These are phyloP conservation scores for Crocodylus rhombifer DNA, from an alignment of 2,797 vertebrate genomes.

Conservation along the genomic window DNA sequence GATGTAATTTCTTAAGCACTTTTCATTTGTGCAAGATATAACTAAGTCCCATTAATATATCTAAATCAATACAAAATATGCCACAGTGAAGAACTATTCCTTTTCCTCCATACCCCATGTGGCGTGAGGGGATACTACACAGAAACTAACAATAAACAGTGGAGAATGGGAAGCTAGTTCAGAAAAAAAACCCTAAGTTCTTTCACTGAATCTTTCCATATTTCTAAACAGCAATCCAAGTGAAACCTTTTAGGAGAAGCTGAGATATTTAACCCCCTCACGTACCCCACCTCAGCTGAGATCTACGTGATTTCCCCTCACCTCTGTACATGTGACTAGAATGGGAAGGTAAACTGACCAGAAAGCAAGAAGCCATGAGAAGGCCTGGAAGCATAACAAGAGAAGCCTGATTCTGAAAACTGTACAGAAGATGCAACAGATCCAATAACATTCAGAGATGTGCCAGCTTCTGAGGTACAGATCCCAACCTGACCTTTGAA, in stretches of 20 bases:
- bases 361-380: too few species aligned
- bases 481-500: neutral
- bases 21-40: fast-evolving
- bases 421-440: too few species aligned
- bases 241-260: neutral
- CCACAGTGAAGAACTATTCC: fast-evolving
- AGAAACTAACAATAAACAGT: neutral
- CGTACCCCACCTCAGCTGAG: neutral
- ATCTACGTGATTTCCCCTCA: neutral
- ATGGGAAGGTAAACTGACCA: neutral
- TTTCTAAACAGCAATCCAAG: neutral
- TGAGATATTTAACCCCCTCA: neutral
- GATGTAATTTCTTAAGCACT: neutral
- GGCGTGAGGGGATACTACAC: fast-evolving
- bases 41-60: neutral
- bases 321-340: neutral
- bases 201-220: neutral
- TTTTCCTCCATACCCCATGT: neutral
- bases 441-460: neutral
- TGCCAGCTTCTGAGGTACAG: neutral
- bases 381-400: too few species aligned
- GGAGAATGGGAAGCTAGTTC: neutral
- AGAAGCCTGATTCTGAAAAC: neutral
- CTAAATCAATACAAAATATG: fast-evolving
- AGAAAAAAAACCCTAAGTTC: neutral